phyloP scores from a whole-genome alignment of 2,888 invertebrate species.

The Thera obeliscata region DNA sequence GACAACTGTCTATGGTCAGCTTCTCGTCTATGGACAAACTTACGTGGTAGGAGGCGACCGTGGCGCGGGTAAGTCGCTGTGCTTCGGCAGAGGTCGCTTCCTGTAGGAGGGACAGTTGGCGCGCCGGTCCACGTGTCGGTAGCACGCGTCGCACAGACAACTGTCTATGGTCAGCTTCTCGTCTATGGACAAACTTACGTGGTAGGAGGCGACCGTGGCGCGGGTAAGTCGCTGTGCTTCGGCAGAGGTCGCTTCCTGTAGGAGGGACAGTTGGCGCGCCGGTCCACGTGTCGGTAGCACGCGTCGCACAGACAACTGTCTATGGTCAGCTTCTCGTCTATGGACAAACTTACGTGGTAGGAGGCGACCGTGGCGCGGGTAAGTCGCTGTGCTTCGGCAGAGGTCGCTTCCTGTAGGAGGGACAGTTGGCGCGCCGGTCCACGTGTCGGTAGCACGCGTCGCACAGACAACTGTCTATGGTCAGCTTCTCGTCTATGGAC shows the following conservation, averaged over 20 bases:
- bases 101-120: not conserved
- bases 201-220: conserved; percentile 19
- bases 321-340: conserved; percentile 91
- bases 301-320: conserved; percentile 95
- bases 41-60: no score
- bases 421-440: conserved; percentile 91
- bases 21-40: conserved; percentile 86
- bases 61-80: not conserved
- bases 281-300: conserved; percentile 93
- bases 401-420: conserved; percentile 86
- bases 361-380: conserved; percentile 17
- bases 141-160: conserved; percentile 94
- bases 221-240: conserved; percentile 46
- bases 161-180: conserved; percentile 93
- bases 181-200: conserved; percentile 67
- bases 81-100: not conserved
- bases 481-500: conserved; percentile 89
- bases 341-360: conserved; percentile 21
- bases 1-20: conserved; percentile 91
- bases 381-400: conserved; percentile 52
- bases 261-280: conserved; percentile 90
- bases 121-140: conserved; percentile 89
- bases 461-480: conserved; percentile 93
- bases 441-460: conserved; percentile 95
- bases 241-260: conserved; percentile 84